Evolutionary conservation across 2,797 vertebrate genomes (phyloP).

Genomic region (Rhynchotus rufescens): DNA sequence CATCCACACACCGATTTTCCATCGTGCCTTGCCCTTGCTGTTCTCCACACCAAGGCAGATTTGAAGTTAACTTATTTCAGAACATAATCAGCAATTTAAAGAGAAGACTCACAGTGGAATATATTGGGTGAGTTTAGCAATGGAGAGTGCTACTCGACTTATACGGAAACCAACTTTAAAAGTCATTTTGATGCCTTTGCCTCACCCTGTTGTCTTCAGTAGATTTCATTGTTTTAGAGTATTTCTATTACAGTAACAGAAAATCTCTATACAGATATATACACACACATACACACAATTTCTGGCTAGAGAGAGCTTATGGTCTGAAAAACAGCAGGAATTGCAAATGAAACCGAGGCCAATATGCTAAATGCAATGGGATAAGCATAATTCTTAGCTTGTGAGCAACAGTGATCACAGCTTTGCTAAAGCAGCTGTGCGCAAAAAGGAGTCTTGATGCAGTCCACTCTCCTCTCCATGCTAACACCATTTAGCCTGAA

Average conservation of each 20-base stretch:
- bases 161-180: background rate
- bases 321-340: slow-evolving; percentile 31
- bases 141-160: background rate
- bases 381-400: slow-evolving; percentile 1
- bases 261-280: slow-evolving; percentile 41
- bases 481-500: slow-evolving; percentile 1
- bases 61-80: background rate
- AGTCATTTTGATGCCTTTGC: background rate
- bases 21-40: background rate
- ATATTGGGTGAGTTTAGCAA: background rate
- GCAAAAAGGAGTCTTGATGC: background rate
- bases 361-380: background rate
- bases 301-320: slow-evolving; percentile 16
- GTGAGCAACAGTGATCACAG: background rate
- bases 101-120: background rate
- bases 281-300: slow-evolving; percentile 40
- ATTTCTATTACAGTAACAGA: background rate
- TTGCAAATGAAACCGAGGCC: slow-evolving; percentile 15
- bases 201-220: background rate
- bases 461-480: background rate
- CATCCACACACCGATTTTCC: background rate
- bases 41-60: background rate
- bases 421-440: background rate
- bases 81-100: background rate
- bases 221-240: background rate